Base-by-base conservation (phyloP, 2,797 vertebrate genomes). In the Cyprinella venusta region DNA sequence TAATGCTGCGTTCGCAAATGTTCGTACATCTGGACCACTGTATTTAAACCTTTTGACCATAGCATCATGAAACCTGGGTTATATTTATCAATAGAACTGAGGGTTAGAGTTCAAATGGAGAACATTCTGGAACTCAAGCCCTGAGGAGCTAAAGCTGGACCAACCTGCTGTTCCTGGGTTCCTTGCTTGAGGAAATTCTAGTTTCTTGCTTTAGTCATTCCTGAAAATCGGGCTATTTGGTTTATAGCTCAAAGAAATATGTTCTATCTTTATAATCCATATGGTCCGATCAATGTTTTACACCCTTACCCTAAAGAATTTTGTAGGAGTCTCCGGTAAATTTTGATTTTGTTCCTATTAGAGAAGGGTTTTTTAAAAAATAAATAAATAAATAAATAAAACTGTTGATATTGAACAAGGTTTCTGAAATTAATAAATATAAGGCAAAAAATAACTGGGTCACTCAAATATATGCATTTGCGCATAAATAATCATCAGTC, bases 51-150 rank as follows among this genome's bases (percentile, higher is more conserved):
- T 59, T 81, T 63, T 40, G 24, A 59, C 67, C 56, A 63, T 67
- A 77, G 63, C 65, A 64, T 84, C 42, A 70, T 54, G 42, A 68
- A 33, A 63, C 45, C 36, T 82, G 21, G 21, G 33, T 48, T 24
- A 63, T 38, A 21, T 50, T 67, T 67, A 33, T 48, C 8, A 56
- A n/a, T 50, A 61, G 42, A 36, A 71, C 76, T 84, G 38, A 67
- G 40, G 16, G 78, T 40, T 82, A 48, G 33, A 64, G 24, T 52
- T 36, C 21, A 50, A 45, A 61, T 42, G 9, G 59, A 72, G 30
- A 80, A 9, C 36, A 65, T 56, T 40, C 24, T n/a, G 18, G 21
- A 79, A 70, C 26, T 79, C n/a, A 6, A 48, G 50, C 42, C 61
- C 68, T 19, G n/a, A 42, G 38, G 77, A 74, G 42, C 12, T 5